Base-by-base conservation (phyloP, 2,888 invertebrate genomes). In the Drosophila borealis region DNA sequence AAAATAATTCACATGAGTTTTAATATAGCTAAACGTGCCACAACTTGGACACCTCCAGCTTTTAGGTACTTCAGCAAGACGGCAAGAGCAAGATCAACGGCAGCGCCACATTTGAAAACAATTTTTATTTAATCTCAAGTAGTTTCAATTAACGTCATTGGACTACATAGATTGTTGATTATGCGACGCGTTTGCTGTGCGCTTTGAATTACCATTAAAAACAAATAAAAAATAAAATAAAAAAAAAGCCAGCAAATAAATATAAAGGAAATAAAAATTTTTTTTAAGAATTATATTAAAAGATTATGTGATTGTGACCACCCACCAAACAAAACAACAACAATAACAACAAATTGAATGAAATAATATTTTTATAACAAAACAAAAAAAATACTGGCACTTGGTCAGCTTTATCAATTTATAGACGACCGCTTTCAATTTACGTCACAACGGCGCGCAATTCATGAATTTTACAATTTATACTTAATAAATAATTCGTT, bases 111-210 rank as follows among this genome's bases (percentile, higher is more conserved):
- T 74, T 77, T 85, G 71, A 82, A 82, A 82, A 74, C 73, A 81
- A 74, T 69, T 78, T 72, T 44, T 68, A 50, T 70, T 68, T 88
- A 86, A 86, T 86, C 88, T 88, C 62, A 67, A 88, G 84, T 86
- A 82, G 78, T 86, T 88, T 81, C 86, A 86, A 88, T 88, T 89
- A 89, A 88, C 89, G 88, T 88, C 88, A 88, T 82, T 86, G 85
- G 86, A 77, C 84, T 84, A 86, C 82, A 84, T 84, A 84, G 87
- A 84, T 87, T 81, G 81, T 66, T 69, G 83, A 86, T 86, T 70
- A 72, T 64, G 55, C 63, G 80, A 46, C 66, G 77, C 73, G 69
- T 64, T 76, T 67, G 42, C 57, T 51, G 68, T 54, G 68, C 70
- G 78, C 60, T 66, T 70, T 62, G 49, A 70, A 83, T 81, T 66